Conservation (phyloP, 2,113 vertebrate genomes). For the Oreamnos americanus region DNA sequence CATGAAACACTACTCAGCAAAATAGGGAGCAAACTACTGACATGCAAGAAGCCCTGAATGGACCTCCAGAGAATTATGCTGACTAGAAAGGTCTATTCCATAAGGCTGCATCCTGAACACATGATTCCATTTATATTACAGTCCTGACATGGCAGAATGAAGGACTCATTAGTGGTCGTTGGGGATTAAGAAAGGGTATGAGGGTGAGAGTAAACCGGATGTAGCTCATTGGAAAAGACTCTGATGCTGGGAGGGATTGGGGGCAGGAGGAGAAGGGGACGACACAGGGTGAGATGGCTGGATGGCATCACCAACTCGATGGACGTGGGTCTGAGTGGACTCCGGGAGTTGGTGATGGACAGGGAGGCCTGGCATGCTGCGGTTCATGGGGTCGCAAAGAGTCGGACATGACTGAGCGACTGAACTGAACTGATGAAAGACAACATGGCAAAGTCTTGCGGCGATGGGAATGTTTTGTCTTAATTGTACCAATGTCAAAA, state of each 20-base stretch:
- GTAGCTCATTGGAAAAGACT: not conserved
- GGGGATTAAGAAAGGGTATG: not conserved
- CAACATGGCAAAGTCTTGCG: not conserved
- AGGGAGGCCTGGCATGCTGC: too few relatives aligned
- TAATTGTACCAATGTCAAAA: not conserved
- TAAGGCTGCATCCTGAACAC: not conserved
- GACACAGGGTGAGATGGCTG: too few relatives aligned
- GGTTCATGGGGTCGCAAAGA: too few relatives aligned
- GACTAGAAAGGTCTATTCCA: not conserved
- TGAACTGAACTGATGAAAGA: not conserved
- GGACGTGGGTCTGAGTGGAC: too few relatives aligned
- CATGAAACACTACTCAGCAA: not conserved
- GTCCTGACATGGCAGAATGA: not conserved
- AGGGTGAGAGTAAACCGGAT: not conserved
- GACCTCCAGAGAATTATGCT: not conserved
- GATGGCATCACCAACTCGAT: too few relatives aligned
- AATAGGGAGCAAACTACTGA: not conserved
- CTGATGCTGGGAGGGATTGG: too few relatives aligned
- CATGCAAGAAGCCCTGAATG: not conserved
- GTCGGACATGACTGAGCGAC: too few relatives aligned
- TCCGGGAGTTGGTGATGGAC: too few relatives aligned
- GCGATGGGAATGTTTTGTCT: not conserved
- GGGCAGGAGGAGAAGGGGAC: too few relatives aligned
- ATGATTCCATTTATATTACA: not conserved
- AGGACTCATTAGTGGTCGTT: not conserved